Evolutionary conservation across 2,888 invertebrate genomes (phyloP).

Genomic region (Lamproptera curius): DNA sequence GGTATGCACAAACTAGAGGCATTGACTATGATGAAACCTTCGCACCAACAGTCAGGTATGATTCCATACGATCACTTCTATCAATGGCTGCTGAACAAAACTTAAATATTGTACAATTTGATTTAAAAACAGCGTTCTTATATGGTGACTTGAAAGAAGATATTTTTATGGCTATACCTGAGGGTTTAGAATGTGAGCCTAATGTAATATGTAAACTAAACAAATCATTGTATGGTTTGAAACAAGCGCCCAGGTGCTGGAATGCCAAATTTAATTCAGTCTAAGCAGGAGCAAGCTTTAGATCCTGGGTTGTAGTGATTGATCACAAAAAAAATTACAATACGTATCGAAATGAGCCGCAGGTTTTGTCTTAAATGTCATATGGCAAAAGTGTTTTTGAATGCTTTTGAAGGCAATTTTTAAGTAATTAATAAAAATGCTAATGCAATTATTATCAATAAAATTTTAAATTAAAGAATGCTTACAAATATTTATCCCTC

Average conservation of each 20-base stretch:
- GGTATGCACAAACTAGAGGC: slow-evolving; percentile 21
- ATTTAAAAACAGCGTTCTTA: slow-evolving; percentile 22
- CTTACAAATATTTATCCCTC: too few species aligned
- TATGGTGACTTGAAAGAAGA: slow-evolving; percentile 7
- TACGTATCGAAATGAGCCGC: too few species aligned
- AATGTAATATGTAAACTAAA: slow-evolving; percentile 15
- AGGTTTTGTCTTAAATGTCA: too few species aligned
- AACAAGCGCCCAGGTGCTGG: slow-evolving; percentile 29
- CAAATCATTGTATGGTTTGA: slow-evolving; percentile 21
- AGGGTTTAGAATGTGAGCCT: slow-evolving; percentile 24
- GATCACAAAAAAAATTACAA: too few species aligned
- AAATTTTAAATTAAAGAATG: too few species aligned
- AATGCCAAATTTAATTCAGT: slow-evolving; percentile 27
- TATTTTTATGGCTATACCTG: neutral
- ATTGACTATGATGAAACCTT: slow-evolving; percentile 24
- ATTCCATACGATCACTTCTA: slow-evolving; percentile 24
- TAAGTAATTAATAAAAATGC: too few species aligned
- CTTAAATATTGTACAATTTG: too few species aligned
- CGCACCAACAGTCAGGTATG: slow-evolving; percentile 28
- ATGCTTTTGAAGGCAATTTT: too few species aligned
- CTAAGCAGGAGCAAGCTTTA: too few species aligned
- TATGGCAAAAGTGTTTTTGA: too few species aligned
- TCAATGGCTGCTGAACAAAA: slow-evolving; percentile 19
- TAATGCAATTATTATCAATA: too few species aligned
- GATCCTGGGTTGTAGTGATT: too few species aligned